Base-by-base conservation (phyloP, 35 echinoderm and acorn worm species). In the Chiridota heheva region DNA sequence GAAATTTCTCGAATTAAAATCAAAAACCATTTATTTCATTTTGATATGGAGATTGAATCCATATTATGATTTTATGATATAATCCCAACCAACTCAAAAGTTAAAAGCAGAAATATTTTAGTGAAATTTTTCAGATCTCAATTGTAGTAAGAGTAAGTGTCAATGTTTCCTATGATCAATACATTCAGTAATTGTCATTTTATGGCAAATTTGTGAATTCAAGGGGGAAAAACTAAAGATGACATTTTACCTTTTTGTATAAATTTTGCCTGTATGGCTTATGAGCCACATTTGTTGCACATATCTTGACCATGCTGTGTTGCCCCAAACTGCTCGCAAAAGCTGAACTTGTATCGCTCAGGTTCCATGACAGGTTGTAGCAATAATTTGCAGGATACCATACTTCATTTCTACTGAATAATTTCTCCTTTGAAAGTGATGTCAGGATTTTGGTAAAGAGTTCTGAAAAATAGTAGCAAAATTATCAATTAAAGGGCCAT, bases 341-440 rank as follows among this genome's bases (percentile, higher is more conserved):
- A 37, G 22, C 36, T 38, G 81, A 59, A 61, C 89, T 98, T 15
- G 72, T 81, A 55, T 98, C 95, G 42, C 95, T 92, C 17, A 98
- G 64, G 66, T 98, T 98, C 95, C 95, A 98, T 0, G 80, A 25
- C 12, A 86, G 60, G 56, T 88, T 91, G 73, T 92, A 98, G 24
- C 83, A 86, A 46, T 92, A 98, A 82, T 88, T 91, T 22, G 95
- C 89, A 38, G 89, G 86, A 83, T 84, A 87, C 89, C 95, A 91
- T 6, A 72, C 66, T 20, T 22, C 58, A 35, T 91, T 81, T 30
- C 47, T 88, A 53, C 84, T 91, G 39, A 98, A 98, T 25, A 92
- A 70, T 25, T 89, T 89, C 20, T 84, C 68, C 39, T 84, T 91
- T 40, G 78, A 71, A 17, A 98, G 49, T 22, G 72, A 62, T 30